Conservation (phyloP, 2,113 vertebrate genomes). For the Tympanuchus pallidicinctus region DNA sequence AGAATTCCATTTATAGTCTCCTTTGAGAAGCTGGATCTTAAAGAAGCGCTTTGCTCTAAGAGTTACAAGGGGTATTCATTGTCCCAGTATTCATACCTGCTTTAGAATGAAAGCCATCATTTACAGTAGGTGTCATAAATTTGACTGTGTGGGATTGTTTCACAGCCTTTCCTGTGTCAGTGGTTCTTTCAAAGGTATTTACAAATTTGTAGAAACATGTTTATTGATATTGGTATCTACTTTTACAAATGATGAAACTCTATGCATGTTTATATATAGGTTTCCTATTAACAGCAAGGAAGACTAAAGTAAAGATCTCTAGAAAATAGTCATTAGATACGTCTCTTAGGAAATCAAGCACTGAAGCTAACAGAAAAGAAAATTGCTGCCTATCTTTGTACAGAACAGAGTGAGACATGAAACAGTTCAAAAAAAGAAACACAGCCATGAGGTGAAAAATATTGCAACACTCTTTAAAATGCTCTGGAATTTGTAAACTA, state of each 20-base stretch:
- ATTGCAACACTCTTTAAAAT: not conserved
- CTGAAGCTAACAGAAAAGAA: not conserved
- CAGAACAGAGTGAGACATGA: not conserved
- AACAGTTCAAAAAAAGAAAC: not conserved
- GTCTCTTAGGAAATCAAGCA: not conserved
- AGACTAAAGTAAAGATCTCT: not conserved
- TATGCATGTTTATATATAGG: not conserved
- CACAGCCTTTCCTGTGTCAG: not conserved
- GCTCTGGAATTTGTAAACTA: not conserved
- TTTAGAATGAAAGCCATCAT: not conserved
- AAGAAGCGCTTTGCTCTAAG: not conserved
- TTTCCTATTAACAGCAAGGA: not conserved
- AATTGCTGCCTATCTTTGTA: not conserved
- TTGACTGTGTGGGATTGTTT: not conserved
- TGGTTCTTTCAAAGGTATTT: not conserved
- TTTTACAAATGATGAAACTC: not conserved
- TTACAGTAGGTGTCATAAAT: not conserved
- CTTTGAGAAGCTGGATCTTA: not conserved
- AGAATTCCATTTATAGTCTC: not conserved
- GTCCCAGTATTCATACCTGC: not conserved
- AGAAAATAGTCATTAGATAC: not conserved
- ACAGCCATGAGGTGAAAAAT: not conserved
- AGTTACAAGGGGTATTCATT: not conserved
- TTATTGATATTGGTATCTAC: not conserved
- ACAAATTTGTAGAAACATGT: not conserved